Percentiles rank a stretch among this genome's conserved stretches.
Evolutionary conservation across 2,797 vertebrate genomes (phyloP).

Genomic region (Chrysocyon brachyurus): DNA sequence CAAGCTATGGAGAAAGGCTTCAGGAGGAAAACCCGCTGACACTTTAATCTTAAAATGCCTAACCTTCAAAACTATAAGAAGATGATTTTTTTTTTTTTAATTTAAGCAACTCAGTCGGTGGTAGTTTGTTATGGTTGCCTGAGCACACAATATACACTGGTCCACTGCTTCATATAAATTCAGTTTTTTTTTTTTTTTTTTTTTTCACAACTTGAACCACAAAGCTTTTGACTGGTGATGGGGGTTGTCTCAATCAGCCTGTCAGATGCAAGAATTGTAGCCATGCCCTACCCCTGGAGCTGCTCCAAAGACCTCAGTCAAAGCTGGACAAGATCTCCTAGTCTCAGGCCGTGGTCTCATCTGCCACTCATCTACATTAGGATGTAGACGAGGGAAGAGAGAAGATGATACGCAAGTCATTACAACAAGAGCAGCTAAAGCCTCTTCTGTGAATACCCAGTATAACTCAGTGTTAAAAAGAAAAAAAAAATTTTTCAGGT

Average conservation of each 20-base stretch:
- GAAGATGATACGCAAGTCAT: accelerated
- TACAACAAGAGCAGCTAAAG: accelerated
- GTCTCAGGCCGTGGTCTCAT: too few species aligned
- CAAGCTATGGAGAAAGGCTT: neutral
- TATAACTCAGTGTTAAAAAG: neutral
- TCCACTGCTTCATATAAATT: neutral
- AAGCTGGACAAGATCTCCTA: accelerated
- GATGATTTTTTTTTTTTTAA: neutral
- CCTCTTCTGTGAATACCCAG: neutral
- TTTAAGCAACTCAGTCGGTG: neutral
- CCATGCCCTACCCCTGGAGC: neutral
- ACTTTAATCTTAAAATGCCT: neutral
- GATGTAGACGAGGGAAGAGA: neutral
- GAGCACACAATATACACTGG: accelerated
- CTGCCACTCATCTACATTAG: neutral
- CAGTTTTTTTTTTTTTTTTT: neutral
- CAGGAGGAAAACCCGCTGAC: neutral
- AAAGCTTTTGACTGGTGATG: neutral
- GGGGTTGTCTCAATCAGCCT: too few species aligned
- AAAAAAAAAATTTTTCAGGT: neutral
- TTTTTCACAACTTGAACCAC: neutral
- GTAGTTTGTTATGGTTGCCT: neutral
- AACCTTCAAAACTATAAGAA: neutral
- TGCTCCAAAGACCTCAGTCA: neutral
- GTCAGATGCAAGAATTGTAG: neutral